Evolutionary conservation across 2,113 vertebrate genomes (phyloP).

Genomic region (Aplodontia rufa): DNA sequence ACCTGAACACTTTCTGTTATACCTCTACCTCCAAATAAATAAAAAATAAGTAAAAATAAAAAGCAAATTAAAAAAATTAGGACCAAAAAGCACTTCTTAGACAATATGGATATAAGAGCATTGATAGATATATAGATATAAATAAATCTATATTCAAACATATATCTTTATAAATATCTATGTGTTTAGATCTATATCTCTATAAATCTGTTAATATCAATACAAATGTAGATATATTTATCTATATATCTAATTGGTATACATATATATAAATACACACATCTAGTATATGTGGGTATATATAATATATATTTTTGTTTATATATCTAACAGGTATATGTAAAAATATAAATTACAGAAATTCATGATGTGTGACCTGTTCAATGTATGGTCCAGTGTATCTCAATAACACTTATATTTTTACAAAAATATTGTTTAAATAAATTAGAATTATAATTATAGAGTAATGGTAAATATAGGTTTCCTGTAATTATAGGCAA

Average conservation of each 20-base stretch:
- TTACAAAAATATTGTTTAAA: slow-evolving; percentile 6
- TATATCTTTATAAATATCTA: not conserved
- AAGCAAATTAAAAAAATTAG: not conserved
- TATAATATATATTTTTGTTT: not conserved
- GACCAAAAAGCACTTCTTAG: not conserved
- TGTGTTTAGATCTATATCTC: too few relatives aligned
- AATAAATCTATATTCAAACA: not conserved
- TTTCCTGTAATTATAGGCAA: slow-evolving; percentile 5
- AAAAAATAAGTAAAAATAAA: not conserved
- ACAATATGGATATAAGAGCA: not conserved
- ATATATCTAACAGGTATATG: not conserved
- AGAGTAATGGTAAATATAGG: slow-evolving; percentile 37
- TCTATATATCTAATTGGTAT: too few relatives aligned
- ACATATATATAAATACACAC: not conserved
- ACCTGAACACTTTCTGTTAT: not conserved
- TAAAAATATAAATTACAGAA: not conserved
- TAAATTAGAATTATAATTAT: slow-evolving; percentile 32
- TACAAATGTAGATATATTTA: too few relatives aligned
- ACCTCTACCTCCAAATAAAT: not conserved
- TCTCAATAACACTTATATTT: not conserved
- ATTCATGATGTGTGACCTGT: not conserved
- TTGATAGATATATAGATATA: not conserved
- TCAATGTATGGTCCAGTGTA: not conserved
- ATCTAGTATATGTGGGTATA: not conserved
- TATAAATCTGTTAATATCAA: too few relatives aligned